A percentile compares a stretch with the other conserved stretches of the same genome.
These are phyloP conservation scores for Tachyglossus aculeatus DNA, from an alignment of 2,797 vertebrate species.

Conservation along the genomic window DNA sequence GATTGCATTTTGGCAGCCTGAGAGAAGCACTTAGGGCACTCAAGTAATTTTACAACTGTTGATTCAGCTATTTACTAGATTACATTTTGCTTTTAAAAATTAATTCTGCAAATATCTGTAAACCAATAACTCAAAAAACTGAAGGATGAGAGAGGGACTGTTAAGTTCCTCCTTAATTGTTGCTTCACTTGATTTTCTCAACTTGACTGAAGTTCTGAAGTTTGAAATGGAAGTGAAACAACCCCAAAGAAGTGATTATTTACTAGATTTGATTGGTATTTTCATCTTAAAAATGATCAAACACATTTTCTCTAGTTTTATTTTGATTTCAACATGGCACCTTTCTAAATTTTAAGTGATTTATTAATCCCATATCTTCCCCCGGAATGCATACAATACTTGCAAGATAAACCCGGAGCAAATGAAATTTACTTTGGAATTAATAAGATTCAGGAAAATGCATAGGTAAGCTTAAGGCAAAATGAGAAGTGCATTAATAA, in stretches of 20 bases:
- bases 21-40: conserved; percentile 2
- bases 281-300: neutral
- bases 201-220: neutral
- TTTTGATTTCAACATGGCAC: neutral
- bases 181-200: neutral
- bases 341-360: neutral
- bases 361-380: neutral
- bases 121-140: neutral
- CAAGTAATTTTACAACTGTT: neutral
- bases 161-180: neutral
- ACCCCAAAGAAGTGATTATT: neutral
- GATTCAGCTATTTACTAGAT: conserved; percentile 10
- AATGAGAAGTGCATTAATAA: too few species aligned
- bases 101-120: conserved; percentile 5
- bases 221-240: neutral
- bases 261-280: neutral
- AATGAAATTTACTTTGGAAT: too few species aligned
- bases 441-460: too few species aligned
- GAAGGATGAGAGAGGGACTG: neutral
- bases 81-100: conserved; percentile 7
- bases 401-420: neutral
- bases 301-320: neutral
- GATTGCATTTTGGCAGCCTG: conserved; percentile 34
- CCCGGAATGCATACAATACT: neutral
- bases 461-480: too few species aligned